These are phyloP conservation scores for Drosophila aff. DNA, from an alignment of 1,140 invertebrate genomes.

Conservation along the genomic window DNA sequence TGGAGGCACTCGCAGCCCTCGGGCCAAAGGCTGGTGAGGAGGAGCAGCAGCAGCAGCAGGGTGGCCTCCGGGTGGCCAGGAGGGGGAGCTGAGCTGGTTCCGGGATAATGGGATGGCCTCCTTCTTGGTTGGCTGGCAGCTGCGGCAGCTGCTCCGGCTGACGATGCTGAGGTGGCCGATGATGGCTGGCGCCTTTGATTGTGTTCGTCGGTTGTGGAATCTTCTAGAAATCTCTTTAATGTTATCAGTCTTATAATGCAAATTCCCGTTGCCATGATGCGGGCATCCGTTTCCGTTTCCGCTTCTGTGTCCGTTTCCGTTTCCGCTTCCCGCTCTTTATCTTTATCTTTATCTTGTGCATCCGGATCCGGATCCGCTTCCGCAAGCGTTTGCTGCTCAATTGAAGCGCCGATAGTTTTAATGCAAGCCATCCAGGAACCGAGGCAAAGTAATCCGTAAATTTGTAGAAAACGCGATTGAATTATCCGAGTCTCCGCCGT, in stretches of 20 bases:
- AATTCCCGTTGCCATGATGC: constrained; percentile 78
- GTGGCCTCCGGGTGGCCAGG: constrained; percentile 47
- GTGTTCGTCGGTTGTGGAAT: constrained; percentile 59
- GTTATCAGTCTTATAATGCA: constrained; percentile 85
- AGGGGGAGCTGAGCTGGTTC: constrained; percentile 20
- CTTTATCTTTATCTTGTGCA: constrained; percentile 25
- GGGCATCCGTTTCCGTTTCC: constrained; percentile 54
- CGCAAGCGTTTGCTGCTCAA: constrained; percentile 45
- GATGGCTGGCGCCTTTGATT: constrained; percentile 43
- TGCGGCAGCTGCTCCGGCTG: constrained; percentile 11
- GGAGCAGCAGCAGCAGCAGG: constrained; percentile 59
- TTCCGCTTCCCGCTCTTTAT: constrained; percentile 12
- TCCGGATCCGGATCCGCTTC: constrained; percentile 23
- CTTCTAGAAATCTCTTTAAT: constrained; percentile 84
- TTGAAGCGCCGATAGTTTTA: constrained; percentile 61
- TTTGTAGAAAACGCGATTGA: constrained; percentile 72
- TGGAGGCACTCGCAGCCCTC: constrained; percentile 76
- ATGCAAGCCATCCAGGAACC: constrained; percentile 75
- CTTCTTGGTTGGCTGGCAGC: constrained; percentile 4
- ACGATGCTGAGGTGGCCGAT: constrained; percentile 37
- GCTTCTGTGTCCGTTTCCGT: constrained; percentile 26
- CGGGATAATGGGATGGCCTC: constrained; percentile 18
- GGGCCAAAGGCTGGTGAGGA: constrained; percentile 76
- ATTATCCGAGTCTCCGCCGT: constrained; percentile 63
- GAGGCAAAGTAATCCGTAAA: constrained; percentile 74